phyloP scores from a whole-genome alignment of 2,797 vertebrate genomes.

The Anguilla megastoma region DNA sequence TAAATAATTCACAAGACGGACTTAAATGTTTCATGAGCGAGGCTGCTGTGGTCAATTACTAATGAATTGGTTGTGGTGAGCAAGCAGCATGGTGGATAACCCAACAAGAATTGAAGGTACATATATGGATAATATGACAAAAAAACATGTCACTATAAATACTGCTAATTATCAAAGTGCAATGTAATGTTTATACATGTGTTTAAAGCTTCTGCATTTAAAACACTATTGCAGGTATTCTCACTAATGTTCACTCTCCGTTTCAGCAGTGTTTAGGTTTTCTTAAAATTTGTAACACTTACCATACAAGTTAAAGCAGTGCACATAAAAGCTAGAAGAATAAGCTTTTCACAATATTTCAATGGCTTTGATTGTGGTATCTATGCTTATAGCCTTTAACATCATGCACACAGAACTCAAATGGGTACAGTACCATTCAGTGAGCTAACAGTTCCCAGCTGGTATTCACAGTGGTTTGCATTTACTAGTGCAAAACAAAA shows the following conservation, averaged over 20 bases:
- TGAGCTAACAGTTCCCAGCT: not conserved
- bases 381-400: not conserved
- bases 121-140: constrained; percentile 3
- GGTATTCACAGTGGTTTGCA: not conserved
- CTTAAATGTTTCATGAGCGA: constrained; percentile 80
- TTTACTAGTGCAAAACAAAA: not conserved
- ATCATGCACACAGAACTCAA: not conserved
- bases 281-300: not conserved
- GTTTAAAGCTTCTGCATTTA: not conserved
- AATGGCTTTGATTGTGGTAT: not conserved
- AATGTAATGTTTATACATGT: not conserved
- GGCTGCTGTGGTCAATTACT: constrained; percentile 78
- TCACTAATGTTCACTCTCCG: not conserved
- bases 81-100: constrained; percentile 30
- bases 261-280: not conserved
- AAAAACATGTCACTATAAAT: not conserved
- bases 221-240: not conserved
- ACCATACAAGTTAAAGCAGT: not conserved
- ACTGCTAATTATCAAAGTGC: not conserved
- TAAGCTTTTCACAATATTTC: not conserved
- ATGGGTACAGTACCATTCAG: not conserved
- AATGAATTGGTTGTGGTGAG: constrained; percentile 71
- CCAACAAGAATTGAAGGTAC: not conserved
- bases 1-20: constrained; percentile 77
- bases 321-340: not conserved